Conservation (phyloP, 2,797 vertebrate genomes). For the Erpetoichthys calabaricus region DNA sequence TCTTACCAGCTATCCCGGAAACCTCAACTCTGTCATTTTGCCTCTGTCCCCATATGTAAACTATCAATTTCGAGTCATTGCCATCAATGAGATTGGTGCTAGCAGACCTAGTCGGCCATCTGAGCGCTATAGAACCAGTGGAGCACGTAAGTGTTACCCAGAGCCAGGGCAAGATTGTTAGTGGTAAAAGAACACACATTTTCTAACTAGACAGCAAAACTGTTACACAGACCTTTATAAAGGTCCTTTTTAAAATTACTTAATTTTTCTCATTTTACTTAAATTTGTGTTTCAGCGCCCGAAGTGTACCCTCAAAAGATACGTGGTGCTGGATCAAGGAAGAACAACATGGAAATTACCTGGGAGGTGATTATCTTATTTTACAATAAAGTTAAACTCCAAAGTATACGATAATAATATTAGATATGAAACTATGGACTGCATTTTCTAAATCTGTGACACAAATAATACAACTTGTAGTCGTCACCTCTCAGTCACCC, state of each 20-base stretch:
- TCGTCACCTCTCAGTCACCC: too few relatives aligned
- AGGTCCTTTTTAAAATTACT: too few relatives aligned
- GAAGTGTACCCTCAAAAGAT: slow-evolving; percentile 70
- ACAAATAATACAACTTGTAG: too few relatives aligned
- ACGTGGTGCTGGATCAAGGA: slow-evolving; percentile 70
- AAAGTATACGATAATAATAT: too few relatives aligned
- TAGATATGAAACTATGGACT: too few relatives aligned
- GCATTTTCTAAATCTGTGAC: too few relatives aligned
- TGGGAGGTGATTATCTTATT: slow-evolving; percentile 68
- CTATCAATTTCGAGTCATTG: slow-evolving; percentile 91
- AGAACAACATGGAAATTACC: slow-evolving; percentile 91
- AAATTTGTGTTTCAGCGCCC: slow-evolving; percentile 57
- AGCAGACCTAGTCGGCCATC: slow-evolving; percentile 78
- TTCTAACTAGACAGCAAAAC: too few relatives aligned
- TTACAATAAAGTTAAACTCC: too few relatives aligned
- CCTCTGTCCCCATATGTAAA: slow-evolving; percentile 78
- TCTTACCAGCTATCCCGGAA: slow-evolving; percentile 66
- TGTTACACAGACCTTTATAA: too few relatives aligned
- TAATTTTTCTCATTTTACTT: too few relatives aligned
- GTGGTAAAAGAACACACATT: too few relatives aligned
- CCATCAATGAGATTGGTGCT: slow-evolving; percentile 78
- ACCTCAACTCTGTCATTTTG: slow-evolving; percentile 70
- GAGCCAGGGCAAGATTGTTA: not conserved
- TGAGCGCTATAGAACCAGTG: slow-evolving; percentile 72
- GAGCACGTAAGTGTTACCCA: slow-evolving; percentile 56